Evolutionary conservation across 1,140 invertebrate species (phyloP).

Genomic region (Macrobrachium rosenbergii): DNA sequence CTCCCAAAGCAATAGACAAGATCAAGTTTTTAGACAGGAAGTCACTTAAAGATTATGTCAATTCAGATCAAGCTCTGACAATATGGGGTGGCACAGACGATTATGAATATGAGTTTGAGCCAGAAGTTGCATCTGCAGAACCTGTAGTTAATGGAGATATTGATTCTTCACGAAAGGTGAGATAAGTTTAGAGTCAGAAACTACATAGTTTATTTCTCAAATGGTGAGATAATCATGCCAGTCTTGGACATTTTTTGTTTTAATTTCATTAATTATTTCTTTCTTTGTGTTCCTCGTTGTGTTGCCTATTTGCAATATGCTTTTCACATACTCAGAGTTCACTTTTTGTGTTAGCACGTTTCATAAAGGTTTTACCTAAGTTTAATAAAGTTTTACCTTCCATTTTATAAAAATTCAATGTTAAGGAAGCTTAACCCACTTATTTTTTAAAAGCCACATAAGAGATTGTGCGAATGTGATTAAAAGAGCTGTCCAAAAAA

Average conservation of each 20-base stretch:
- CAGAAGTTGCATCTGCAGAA: conserved; percentile 71
- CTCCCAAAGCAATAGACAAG: conserved; percentile 88
- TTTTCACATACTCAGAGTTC: too few species aligned
- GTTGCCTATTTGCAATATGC: too few species aligned
- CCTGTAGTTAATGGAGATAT: conserved; percentile 47
- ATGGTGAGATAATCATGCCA: neutral
- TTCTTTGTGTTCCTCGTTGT: too few species aligned
- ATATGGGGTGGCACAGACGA: conserved; percentile 89
- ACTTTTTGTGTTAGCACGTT: too few species aligned
- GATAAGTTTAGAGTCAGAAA: neutral
- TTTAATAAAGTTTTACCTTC: too few species aligned
- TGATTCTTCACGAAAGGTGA: conserved; percentile 27
- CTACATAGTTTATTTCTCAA: neutral
- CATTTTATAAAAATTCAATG: too few species aligned
- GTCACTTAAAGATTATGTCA: conserved; percentile 82
- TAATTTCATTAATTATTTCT: too few species aligned
- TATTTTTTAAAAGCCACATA: too few species aligned
- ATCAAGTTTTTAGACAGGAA: conserved; percentile 90
- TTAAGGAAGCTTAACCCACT: too few species aligned
- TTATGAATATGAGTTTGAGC: conserved; percentile 80
- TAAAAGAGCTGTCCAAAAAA: neutral
- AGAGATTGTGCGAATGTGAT: too few species aligned
- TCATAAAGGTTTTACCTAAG: too few species aligned
- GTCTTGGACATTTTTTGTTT: neutral
- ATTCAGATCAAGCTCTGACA: conserved; percentile 80